Base-by-base conservation (phyloP, 2,797 vertebrate genomes). In the Enteromius viviparus region DNA sequence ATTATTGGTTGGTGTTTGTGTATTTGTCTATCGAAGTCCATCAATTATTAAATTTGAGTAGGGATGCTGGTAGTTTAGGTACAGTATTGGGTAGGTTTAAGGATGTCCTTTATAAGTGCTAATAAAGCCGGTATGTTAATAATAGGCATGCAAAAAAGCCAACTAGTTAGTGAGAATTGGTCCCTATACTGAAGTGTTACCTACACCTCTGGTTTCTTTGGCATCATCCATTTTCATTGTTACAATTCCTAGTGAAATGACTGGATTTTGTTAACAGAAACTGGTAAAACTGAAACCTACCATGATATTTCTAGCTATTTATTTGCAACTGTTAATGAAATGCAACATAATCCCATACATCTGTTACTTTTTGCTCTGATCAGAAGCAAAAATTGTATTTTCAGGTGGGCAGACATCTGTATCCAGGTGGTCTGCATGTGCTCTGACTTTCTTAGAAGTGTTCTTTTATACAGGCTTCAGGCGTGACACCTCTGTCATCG, bases 391-490 rank as follows among this genome's bases (percentile, higher is more conserved):
- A 71, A 37, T 11, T 80, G 78, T 84, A 53, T 65, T 81, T 78
- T 78, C 75, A 78, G 58, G 66, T 78, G 84, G 74, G 42, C 26
- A 9, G 23, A 77, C 55, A 53, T 81, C 76, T 53, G 42, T 68
- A n/a, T 78, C 26, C 85, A 87, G 78, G 83, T 82, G 78, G 83
- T 47, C 45, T 64, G 58, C 85, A 87, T 65, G 53, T 84, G 83
- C 60, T 53, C 53, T 45, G 45, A 64, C 68, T 37, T 68, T 47
- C 47, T 69, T 76, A 55, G 69, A 78, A 55, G 78, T 17, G 62
- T 87, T 81, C 51, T 78, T 60, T 82, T 23, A 81, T 64, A 71
- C 58, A 53, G 34, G 45, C 47, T 21, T 58, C n/a, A 72, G 77
- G 40, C 58, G 9, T 78, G 76, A 82, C 47, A 74, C 58, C 69